Conservation (phyloP, 2,888 invertebrate genomes). For the Nephrocerus scutellatus region DNA sequence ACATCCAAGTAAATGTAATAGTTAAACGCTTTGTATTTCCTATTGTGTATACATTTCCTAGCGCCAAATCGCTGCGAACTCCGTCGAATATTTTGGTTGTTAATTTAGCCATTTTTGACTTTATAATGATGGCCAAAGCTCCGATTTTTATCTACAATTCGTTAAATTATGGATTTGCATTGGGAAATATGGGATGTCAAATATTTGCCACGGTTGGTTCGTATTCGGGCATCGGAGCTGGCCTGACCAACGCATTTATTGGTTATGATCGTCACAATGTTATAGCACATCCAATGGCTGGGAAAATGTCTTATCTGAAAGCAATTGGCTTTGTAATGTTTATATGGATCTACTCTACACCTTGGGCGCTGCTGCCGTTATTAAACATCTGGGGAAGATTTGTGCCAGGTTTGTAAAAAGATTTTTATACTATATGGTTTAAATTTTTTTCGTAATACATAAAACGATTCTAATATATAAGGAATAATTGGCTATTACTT, state of each 20-base stretch:
- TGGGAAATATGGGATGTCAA: constrained; percentile 64
- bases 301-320: constrained; percentile 65
- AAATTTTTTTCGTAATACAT: no score
- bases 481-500: no score
- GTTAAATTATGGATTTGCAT: constrained; percentile 63
- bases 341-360: constrained; percentile 66
- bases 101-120: constrained; percentile 70
- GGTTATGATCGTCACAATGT: constrained; percentile 68
- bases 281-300: constrained; percentile 70
- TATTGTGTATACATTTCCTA: constrained; percentile 10
- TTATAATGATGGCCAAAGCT: constrained; percentile 75
- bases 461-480: no score
- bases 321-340: constrained; percentile 60
- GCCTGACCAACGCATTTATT: constrained; percentile 72
- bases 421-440: no score
- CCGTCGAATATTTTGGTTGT: constrained; percentile 75
- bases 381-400: constrained; percentile 74
- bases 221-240: constrained; percentile 63
- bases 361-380: constrained; percentile 69
- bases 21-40: no score
- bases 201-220: constrained; percentile 66
- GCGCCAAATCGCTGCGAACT: constrained; percentile 27
- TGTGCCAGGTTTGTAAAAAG: constrained; percentile 53
- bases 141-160: constrained; percentile 76
- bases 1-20: no score